Percentiles rank a stretch among this genome's conserved stretches.
Evolutionary conservation across 1,140 invertebrate genomes (phyloP).

Genomic region (Papilio aristodemus): DNA sequence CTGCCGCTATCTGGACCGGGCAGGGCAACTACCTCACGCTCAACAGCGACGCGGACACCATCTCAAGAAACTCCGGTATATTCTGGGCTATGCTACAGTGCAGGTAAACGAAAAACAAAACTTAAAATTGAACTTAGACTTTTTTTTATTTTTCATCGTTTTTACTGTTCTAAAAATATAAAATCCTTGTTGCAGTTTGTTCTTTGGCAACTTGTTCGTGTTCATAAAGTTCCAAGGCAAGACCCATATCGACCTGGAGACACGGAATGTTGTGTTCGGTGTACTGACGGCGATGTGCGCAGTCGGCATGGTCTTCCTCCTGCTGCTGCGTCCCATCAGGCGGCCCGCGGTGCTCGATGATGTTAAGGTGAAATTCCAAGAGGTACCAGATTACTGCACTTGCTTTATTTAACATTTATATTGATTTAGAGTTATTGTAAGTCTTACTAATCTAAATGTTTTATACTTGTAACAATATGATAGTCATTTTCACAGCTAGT

Average conservation of each 20-base stretch:
- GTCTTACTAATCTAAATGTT: not conserved
- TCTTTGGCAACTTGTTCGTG: conserved; percentile 96
- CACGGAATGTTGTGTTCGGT: conserved; percentile 87
- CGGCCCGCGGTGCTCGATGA: conserved; percentile 66
- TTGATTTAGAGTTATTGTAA: not conserved
- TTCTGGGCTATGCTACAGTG: conserved; percentile 98
- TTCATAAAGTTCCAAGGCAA: conserved; percentile 93
- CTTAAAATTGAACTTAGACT: too few relatives aligned
- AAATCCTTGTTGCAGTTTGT: conserved; percentile 85
- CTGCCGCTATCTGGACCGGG: conserved; percentile 93
- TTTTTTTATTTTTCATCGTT: too few relatives aligned
- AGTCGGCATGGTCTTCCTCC: conserved; percentile 85
- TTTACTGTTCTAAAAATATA: not conserved
- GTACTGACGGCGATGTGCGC: conserved; percentile 86
- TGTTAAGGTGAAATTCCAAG: conserved; percentile 64
- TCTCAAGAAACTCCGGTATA: conserved; percentile 95
- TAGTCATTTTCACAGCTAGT: too few relatives aligned
- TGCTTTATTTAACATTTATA: not conserved
- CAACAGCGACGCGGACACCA: conserved; percentile 92
- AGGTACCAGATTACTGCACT: conserved; percentile 25
- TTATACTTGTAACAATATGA: not conserved
- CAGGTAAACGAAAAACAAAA: conserved; percentile 79
- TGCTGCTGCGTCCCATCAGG: conserved; percentile 82
- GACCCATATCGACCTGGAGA: conserved; percentile 83
- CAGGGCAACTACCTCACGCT: conserved; percentile 97